Percentiles rank a stretch among this genome's conserved stretches.
phyloP scores from a whole-genome alignment of 2,888 invertebrate species.

The Paralinhomoeus sp. region DNA sequence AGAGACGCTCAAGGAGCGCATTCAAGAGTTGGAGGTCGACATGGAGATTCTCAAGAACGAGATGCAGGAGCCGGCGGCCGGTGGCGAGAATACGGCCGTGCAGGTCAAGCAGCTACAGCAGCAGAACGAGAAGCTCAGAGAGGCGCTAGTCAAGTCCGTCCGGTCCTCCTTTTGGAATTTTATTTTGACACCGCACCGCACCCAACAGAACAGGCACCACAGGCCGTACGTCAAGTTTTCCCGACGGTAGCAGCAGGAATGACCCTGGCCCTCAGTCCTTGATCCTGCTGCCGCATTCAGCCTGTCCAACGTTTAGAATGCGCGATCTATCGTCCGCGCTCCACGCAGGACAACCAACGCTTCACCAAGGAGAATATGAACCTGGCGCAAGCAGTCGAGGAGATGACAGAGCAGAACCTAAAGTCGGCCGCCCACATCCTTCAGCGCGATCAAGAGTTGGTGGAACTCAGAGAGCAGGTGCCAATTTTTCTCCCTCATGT shows the following conservation, averaged over 20 bases:
- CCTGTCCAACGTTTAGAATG: constrained; percentile 35
- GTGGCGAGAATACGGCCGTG: background rate
- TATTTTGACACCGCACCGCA: too few relatives aligned
- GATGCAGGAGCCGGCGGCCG: constrained; percentile 32
- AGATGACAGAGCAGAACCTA: constrained; percentile 52
- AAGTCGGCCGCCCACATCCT: constrained; percentile 56
- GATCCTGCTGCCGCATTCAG: too few relatives aligned
- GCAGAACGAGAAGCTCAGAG: constrained; percentile 69
- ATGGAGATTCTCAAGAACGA: constrained; percentile 58
- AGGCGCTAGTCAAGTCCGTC: constrained; percentile 55
- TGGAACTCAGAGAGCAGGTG: constrained; percentile 71
- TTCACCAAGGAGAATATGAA: constrained; percentile 62
- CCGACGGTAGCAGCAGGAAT: too few relatives aligned
- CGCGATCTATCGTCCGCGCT: constrained; percentile 74
- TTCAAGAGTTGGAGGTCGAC: constrained; percentile 73
- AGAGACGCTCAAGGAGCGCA: constrained; percentile 61
- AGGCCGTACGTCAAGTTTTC: too few relatives aligned
- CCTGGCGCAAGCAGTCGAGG: constrained; percentile 59
- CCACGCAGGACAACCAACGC: constrained; percentile 75
- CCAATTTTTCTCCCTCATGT: too few relatives aligned
- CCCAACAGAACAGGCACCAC: too few relatives aligned
- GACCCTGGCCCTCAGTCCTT: too few relatives aligned
- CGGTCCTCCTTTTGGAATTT: background rate
- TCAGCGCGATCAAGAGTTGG: constrained; percentile 51
- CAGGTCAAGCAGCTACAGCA: constrained; percentile 67